Conservation (phyloP, 2,888 invertebrate species). For the Polymixis flavicincta region DNA sequence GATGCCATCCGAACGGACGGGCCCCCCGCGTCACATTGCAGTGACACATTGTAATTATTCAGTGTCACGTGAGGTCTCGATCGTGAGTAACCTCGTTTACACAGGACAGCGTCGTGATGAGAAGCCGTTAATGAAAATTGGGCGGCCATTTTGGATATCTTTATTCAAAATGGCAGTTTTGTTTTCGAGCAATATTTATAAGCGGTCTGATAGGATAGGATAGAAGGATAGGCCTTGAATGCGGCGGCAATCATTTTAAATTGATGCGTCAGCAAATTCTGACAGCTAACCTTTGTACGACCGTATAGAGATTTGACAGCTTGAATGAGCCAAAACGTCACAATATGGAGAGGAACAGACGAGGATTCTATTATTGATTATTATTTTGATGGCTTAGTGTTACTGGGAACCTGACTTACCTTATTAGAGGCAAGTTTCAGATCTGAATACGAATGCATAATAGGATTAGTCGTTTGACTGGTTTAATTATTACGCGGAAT, state of each 20-base stretch:
- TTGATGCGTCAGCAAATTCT: conserved; percentile 1
- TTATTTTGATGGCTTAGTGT: not conserved
- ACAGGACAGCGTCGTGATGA: conserved; percentile 15
- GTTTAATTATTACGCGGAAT: not conserved
- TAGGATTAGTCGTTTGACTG: conserved; percentile 16
- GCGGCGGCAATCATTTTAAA: not conserved
- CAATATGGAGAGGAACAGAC: not conserved
- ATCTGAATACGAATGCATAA: not conserved
- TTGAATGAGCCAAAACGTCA: not conserved
- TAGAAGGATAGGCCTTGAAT: not conserved
- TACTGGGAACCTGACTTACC: not conserved
- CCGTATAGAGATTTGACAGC: not conserved
- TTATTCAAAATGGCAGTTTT: conserved; percentile 6
- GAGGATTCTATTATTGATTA: not conserved
- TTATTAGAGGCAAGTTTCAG: not conserved
- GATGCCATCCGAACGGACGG: conserved; percentile 14
- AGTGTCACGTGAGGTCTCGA: conserved; percentile 47
- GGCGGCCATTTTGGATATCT: conserved; percentile 27
- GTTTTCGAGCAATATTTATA: not conserved
- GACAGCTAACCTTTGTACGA: not conserved
- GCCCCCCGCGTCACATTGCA: conserved; percentile 32
- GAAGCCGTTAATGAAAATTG: conserved; percentile 37
- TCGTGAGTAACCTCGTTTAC: conserved; percentile 51
- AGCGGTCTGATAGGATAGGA: not conserved
- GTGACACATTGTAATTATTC: conserved; percentile 60